Percentiles rank a stretch among this genome's conserved stretches.
These are phyloP conservation scores for Zaprionus taronus DNA, from an alignment of 1,140 invertebrate species.

Conservation along the genomic window DNA sequence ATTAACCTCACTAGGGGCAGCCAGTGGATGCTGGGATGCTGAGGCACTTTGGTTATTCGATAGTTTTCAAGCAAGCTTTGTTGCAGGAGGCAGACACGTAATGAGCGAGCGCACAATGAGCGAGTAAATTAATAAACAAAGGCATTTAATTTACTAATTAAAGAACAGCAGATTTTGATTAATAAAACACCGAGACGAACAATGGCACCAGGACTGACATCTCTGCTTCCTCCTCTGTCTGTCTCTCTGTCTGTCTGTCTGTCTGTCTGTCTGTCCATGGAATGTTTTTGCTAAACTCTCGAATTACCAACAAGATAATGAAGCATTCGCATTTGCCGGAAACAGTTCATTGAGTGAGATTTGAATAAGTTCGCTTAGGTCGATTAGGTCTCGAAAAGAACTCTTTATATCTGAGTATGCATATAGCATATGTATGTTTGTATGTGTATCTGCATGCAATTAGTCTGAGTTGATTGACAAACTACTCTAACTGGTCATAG, in stretches of 20 bases:
- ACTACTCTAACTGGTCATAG: slow-evolving; percentile 40
- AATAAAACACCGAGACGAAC: slow-evolving; percentile 78
- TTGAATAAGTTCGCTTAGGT: slow-evolving; percentile 5
- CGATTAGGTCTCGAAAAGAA: background rate
- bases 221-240: slow-evolving; percentile 53
- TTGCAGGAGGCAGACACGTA: slow-evolving; percentile 53
- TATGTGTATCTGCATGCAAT: slow-evolving; percentile 24
- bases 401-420: background rate
- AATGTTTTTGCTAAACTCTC: slow-evolving; percentile 41
- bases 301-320: slow-evolving; percentile 46
- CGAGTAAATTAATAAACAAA: slow-evolving; percentile 84
- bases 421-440: background rate
- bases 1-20: slow-evolving; percentile 58
- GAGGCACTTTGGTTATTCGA: slow-evolving; percentile 60
- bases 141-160: slow-evolving; percentile 84
- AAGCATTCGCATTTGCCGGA: slow-evolving; percentile 58
- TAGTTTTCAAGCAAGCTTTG: slow-evolving; percentile 66
- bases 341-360: slow-evolving; percentile 53
- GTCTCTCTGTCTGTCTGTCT: too few relatives aligned
- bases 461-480: slow-evolving; percentile 41
- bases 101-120: slow-evolving; percentile 71
- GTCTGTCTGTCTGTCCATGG: background rate
- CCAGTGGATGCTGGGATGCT: background rate
- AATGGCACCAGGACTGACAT: slow-evolving; percentile 38
- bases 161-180: slow-evolving; percentile 78